Evolutionary conservation across 2,797 vertebrate genomes (phyloP).

Genomic region (Falco biarmicus): DNA sequence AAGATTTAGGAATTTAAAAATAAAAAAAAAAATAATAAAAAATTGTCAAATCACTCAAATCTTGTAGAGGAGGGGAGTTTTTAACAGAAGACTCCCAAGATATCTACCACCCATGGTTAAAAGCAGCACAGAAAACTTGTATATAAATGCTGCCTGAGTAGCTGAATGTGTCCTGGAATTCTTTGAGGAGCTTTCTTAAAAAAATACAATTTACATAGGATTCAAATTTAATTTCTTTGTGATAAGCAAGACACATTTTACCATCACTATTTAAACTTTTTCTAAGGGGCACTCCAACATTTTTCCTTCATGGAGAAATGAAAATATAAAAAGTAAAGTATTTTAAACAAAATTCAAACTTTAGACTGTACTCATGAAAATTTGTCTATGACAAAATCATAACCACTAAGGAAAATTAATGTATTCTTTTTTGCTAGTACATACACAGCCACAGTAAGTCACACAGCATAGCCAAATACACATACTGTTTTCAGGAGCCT

Average conservation of each 20-base stretch:
- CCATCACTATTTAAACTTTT: not conserved
- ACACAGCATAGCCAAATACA: not conserved
- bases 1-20: not conserved
- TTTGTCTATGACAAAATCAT: not conserved
- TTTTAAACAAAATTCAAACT: not conserved
- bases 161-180: not conserved
- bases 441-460: not conserved
- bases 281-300: rapidly evolving
- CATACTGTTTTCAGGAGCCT: not conserved
- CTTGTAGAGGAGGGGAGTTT: rapidly evolving
- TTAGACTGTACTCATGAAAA: not conserved
- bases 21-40: no score
- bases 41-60: not conserved
- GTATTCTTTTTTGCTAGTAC: not conserved
- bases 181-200: not conserved
- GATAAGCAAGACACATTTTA: not conserved
- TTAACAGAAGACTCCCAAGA: not conserved
- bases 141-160: not conserved
- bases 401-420: not conserved
- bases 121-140: not conserved
- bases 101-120: not conserved
- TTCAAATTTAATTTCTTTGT: not conserved
- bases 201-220: not conserved
- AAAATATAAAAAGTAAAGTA: not conserved
- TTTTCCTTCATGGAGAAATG: not conserved